phyloP scores from a whole-genome alignment of 1,140 invertebrate genomes.

The silkworm (Bombyx mori) region DNA sequence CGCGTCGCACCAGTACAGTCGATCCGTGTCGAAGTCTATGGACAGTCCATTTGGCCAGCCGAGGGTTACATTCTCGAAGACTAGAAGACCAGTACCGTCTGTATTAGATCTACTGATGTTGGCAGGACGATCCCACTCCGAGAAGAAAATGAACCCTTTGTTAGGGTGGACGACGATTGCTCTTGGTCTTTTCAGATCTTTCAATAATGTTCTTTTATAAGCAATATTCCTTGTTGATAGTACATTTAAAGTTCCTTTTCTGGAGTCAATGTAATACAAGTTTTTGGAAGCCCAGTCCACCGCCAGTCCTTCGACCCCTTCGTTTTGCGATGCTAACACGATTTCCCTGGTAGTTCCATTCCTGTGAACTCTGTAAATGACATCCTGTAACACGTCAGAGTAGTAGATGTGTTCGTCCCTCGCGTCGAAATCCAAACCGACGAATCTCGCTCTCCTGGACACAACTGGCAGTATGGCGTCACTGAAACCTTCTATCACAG shows the following conservation, averaged over 20 bases:
- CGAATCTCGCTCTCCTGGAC: slow-evolving; percentile 91
- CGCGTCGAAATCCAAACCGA: slow-evolving; percentile 97
- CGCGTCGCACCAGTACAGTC: slow-evolving; percentile 96
- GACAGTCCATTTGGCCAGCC: slow-evolving; percentile 97
- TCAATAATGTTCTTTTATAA: slow-evolving; percentile 86
- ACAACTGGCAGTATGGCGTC: slow-evolving; percentile 95
- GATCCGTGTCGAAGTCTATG: slow-evolving; percentile 89
- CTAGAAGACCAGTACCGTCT: slow-evolving; percentile 87
- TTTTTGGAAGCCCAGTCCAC: slow-evolving; percentile 98
- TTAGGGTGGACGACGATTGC: slow-evolving; percentile 98
- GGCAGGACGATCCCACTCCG: slow-evolving; percentile 96
- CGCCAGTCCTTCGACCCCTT: slow-evolving; percentile 96
- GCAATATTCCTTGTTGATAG: slow-evolving; percentile 89
- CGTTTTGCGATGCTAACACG: slow-evolving; percentile 95
- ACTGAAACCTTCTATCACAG: slow-evolving; percentile 90
- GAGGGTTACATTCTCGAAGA: slow-evolving; percentile 93
- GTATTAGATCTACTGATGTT: slow-evolving; percentile 93
- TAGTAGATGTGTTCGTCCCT: slow-evolving; percentile 95
- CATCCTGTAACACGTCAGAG: slow-evolving; percentile 96
- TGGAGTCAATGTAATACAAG: slow-evolving; percentile 97
- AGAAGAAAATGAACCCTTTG: slow-evolving; percentile 94
- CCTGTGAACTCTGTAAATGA: slow-evolving; percentile 92
- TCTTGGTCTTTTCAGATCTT: slow-evolving; percentile 91
- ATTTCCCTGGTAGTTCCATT: slow-evolving; percentile 93
- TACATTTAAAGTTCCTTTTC: slow-evolving; percentile 96